Evolutionary conservation across 2,113 vertebrate genomes (phyloP).

Genomic region (Microcebus murinus): DNA sequence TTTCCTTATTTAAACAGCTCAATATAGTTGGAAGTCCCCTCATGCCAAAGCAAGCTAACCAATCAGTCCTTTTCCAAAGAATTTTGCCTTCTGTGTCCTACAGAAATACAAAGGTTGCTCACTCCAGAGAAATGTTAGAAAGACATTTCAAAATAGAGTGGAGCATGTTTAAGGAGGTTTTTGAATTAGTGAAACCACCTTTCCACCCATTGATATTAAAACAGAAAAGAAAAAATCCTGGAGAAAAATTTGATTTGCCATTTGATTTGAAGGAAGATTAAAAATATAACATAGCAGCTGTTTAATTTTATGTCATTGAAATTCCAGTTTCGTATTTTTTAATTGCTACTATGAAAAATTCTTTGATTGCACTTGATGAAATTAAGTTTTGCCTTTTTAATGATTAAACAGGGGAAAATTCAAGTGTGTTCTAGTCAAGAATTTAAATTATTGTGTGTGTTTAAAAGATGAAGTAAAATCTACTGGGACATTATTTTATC

Average conservation of each 20-base stretch:
- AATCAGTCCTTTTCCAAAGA: constrained; percentile 68
- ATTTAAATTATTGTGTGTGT: constrained; percentile 80
- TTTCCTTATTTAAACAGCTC: constrained; percentile 86
- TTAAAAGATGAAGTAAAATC: constrained; percentile 72
- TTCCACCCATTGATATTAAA: background rate
- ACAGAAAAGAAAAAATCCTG: constrained; percentile 29
- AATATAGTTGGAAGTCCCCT: constrained; percentile 79
- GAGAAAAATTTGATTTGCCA: constrained; percentile 73
- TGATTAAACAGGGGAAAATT: constrained; percentile 83
- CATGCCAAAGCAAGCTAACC: constrained; percentile 84
- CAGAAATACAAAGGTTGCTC: constrained; percentile 30
- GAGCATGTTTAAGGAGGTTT: constrained; percentile 46
- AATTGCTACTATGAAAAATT: constrained; percentile 84
- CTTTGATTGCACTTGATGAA: constrained; percentile 86
- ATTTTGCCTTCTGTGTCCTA: constrained; percentile 61
- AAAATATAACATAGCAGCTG: constrained; percentile 83
- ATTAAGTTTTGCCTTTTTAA: constrained; percentile 86
- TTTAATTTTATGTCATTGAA: constrained; percentile 80
- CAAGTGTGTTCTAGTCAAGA: constrained; percentile 81
- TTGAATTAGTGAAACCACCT: constrained; percentile 75
- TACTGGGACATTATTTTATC: constrained; percentile 68
- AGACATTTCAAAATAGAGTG: constrained; percentile 63
- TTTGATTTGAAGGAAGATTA: constrained; percentile 82
- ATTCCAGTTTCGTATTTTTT: constrained; percentile 82
- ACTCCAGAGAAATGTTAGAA: background rate